Conservation (phyloP, 2,888 invertebrate species). For the Ptychoptera albimana region DNA sequence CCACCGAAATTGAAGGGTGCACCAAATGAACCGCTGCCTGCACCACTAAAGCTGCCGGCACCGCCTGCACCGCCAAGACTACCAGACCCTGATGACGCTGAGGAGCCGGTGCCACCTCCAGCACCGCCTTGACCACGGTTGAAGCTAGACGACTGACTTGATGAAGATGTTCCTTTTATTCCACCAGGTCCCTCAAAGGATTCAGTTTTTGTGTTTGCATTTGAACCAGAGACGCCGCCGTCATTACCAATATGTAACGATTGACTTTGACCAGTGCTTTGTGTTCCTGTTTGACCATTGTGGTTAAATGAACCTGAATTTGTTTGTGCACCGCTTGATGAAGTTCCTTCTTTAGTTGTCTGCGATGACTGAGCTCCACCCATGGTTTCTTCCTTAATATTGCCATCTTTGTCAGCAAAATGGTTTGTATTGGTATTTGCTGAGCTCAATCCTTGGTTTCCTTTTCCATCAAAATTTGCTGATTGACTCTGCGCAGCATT, state of each 20-base stretch:
- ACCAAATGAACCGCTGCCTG: neutral
- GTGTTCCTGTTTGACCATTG: constrained; percentile 15
- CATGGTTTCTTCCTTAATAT: constrained; percentile 15
- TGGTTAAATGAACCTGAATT: constrained; percentile 17
- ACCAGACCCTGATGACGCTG: constrained; percentile 2
- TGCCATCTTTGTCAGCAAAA: constrained; percentile 12
- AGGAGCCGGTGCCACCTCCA: constrained; percentile 3
- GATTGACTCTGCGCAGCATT: constrained; percentile 26
- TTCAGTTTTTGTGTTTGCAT: constrained; percentile 18
- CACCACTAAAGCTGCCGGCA: neutral
- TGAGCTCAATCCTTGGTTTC: constrained; percentile 20
- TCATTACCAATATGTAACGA: constrained; percentile 20
- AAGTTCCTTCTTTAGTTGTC: constrained; percentile 17
- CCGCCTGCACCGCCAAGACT: constrained; percentile 7
- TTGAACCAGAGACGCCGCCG: constrained; percentile 17
- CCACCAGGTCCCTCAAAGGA: constrained; percentile 19
- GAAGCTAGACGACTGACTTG: constrained; percentile 17
- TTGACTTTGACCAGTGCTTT: constrained; percentile 22
- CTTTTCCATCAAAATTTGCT: constrained; percentile 19
- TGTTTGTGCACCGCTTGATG: constrained; percentile 22
- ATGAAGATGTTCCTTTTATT: constrained; percentile 18
- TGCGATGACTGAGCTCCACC: constrained; percentile 21
- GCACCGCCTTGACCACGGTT: constrained; percentile 4
- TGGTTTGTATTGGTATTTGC: constrained; percentile 23
- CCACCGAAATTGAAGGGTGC: too few relatives aligned